Evolutionary conservation across 37 sponge, comb jelly and placozoan species (phyloP), one percentile per base, ranked within the genome.

Genomic region (Mnemiopsis leidyi): DNA sequence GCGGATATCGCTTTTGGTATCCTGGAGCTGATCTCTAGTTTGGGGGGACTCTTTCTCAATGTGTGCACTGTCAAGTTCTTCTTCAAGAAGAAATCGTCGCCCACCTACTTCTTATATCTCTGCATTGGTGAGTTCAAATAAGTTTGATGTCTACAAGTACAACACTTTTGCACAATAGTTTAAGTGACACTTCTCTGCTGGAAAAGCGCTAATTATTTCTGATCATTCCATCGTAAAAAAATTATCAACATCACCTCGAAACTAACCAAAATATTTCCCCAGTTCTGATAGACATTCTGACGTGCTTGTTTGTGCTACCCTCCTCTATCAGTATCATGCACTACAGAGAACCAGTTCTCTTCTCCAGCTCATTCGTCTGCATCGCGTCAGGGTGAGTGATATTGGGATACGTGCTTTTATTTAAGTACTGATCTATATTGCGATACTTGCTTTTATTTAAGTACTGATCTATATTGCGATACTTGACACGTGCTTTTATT

Each of bases 71-170:
- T 85, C 24, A n/a, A 61, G 29, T 85, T 40, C 90, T 85, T 85
- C 61, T 39, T 85, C 26, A 33, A 37, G 48, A 85, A 85, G 90
- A 85, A 40, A 29, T 0, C 32, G 21, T 85, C 90, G 18, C 90
- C 90, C 61, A 85, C 90, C 23, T 85, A 85, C 61, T 40, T 85
- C 24, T 61, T 85, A 1, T 85, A 85, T 29, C 48, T 85, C n/a
- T 40, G 40, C n/a, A 85, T 85, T 25, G 90, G 90, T 85, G 61
- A 85, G 40, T 39, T 3, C 48, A 26, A 28, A 16, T 26, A 16
- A n/a, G n/a, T n/a, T n/a, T n/a, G n/a, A n/a, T n/a, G n/a, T n/a
- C n/a, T n/a, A n/a, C n/a, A n/a, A n/a, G n/a, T n/a, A n/a, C n/a
- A n/a, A n/a, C n/a, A n/a, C n/a, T n/a, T n/a, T n/a, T n/a, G n/a